Conservation (phyloP, 2,797 vertebrate genomes). For the Hypotaenidia okinawae region DNA sequence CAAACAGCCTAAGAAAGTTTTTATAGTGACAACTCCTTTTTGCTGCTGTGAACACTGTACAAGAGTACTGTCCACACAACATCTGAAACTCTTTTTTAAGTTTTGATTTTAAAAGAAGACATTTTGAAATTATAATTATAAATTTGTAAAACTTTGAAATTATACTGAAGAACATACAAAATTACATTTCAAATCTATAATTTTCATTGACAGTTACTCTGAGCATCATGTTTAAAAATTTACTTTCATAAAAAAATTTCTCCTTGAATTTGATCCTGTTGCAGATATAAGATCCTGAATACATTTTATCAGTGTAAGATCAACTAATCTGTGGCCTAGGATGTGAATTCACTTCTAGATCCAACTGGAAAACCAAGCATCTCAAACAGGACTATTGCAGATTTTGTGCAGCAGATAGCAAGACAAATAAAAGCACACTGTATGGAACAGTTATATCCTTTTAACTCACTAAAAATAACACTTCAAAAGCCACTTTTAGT, state of each 20-base stretch:
- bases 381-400: not conserved
- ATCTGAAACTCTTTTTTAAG: not conserved
- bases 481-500: constrained; percentile 33
- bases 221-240: not conserved
- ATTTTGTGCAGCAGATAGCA: not conserved
- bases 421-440: not conserved
- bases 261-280: not conserved
- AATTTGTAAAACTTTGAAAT: not conserved
- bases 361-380: not conserved
- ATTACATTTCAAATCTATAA: not conserved
- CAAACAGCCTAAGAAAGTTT: not conserved
- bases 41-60: not conserved
- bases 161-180: not conserved
- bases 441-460: constrained; percentile 2
- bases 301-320: not conserved
- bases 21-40: not conserved
- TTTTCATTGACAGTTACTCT: not conserved
- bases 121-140: not conserved
- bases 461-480: constrained; percentile 35
- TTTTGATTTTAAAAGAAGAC: not conserved
- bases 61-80: not conserved
- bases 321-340: not conserved
- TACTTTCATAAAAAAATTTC: not conserved
- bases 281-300: not conserved
- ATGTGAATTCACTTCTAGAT: not conserved